A percentile compares a stretch with the other conserved stretches of the same genome.
Conservation (phyloP, 2,113 vertebrate species). For the Leptobrachium leishanense region DNA sequence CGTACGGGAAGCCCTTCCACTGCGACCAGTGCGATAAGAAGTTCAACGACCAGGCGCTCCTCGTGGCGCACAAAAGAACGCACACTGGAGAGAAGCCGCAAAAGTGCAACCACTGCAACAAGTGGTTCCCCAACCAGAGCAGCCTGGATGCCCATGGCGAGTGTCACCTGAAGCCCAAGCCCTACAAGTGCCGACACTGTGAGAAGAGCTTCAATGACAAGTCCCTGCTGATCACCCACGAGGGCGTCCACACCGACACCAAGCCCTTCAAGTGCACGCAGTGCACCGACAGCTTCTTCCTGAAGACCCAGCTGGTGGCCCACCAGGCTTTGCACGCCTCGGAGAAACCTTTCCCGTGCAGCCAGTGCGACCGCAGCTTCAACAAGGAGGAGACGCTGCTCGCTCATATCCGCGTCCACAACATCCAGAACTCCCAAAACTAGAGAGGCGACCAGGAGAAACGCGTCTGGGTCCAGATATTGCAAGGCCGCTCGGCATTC, state of each 20-base stretch:
- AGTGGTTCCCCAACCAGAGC: conserved; percentile 38
- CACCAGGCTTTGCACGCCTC: conserved; percentile 58
- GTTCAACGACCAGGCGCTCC: conserved; percentile 32
- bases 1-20: conserved; percentile 30
- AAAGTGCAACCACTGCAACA: conserved; percentile 41
- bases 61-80: conserved; percentile 34
- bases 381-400: conserved; percentile 17
- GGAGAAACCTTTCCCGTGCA: conserved; percentile 33
- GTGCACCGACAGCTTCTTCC: conserved; percentile 59
- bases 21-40: conserved; percentile 37
- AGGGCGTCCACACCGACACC: conserved; percentile 50
- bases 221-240: conserved; percentile 54
- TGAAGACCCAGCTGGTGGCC: conserved; percentile 54
- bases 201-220: conserved; percentile 53
- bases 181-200: conserved; percentile 49
- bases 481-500: no score
- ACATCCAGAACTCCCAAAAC: background rate
- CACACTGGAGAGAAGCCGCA: conserved; percentile 44
- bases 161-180: conserved; percentile 49
- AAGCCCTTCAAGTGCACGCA: conserved; percentile 58
- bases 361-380: conserved; percentile 29
- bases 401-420: conserved; percentile 26
- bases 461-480: no score
- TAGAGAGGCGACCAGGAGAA: background rate
- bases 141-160: conserved; percentile 47